phyloP scores from a whole-genome alignment of 2,888 invertebrate species.

The Pasiphila rectangulata region DNA sequence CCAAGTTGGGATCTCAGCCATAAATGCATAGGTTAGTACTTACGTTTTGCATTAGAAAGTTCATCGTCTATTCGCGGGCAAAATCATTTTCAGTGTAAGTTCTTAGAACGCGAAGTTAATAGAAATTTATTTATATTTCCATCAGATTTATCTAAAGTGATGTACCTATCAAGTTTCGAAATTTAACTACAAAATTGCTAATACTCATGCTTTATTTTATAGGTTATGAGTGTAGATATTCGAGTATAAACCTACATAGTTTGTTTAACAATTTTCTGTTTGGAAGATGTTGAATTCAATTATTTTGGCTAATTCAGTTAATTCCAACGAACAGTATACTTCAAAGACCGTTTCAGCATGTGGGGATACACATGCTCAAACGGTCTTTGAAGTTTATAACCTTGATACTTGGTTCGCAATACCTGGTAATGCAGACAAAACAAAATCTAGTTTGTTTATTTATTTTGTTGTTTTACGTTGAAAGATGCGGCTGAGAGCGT shows the following conservation, averaged over 20 bases:
- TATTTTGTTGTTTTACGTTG: conserved; percentile 47
- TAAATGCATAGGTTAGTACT: conserved; percentile 40
- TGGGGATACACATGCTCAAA: too few species aligned
- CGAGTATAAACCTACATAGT: too few species aligned
- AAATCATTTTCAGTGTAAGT: conserved; percentile 47
- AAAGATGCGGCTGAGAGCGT: conserved; percentile 45
- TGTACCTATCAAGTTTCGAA: too few species aligned
- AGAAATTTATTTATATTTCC: neutral
- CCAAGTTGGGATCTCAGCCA: conserved; percentile 27
- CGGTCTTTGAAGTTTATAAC: conserved; percentile 14
- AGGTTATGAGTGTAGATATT: too few species aligned
- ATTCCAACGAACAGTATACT: too few species aligned
- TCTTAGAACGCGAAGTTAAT: conserved; percentile 20
- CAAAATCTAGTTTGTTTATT: conserved; percentile 45
- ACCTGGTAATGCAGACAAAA: conserved; percentile 37
- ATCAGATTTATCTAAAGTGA: neutral
- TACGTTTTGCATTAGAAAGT: conserved; percentile 45
- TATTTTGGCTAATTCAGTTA: too few species aligned
- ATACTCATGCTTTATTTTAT: too few species aligned
- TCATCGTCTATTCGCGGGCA: conserved; percentile 48
- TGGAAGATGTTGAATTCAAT: too few species aligned
- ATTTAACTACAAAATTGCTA: too few species aligned
- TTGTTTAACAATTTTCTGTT: too few species aligned
- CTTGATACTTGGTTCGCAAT: conserved; percentile 19
- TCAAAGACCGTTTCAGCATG: too few species aligned